phyloP scores from a whole-genome alignment of 2,113 vertebrate genomes.

The Nanorana parkeri region DNA sequence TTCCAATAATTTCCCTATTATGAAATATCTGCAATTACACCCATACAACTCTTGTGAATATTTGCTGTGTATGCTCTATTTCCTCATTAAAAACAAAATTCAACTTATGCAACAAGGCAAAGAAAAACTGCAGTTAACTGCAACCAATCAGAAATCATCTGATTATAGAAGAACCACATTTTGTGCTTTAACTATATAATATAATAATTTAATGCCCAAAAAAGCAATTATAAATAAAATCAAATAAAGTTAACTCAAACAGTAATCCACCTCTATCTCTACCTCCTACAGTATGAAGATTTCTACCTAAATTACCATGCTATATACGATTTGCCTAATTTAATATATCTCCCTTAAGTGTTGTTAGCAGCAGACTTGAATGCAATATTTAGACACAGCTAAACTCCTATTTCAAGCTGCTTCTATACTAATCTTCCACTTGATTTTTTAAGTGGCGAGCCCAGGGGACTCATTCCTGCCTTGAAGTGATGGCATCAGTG shows the following conservation, averaged over 20 bases:
- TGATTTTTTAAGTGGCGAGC: conserved; percentile 50
- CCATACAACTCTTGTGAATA: no score
- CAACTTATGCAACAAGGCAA: no score
- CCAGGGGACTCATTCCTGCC: conserved; percentile 43
- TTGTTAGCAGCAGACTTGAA: conserved; percentile 46
- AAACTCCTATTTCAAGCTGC: conserved; percentile 42
- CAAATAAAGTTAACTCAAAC: neutral
- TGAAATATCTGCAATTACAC: no score
- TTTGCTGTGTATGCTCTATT: no score
- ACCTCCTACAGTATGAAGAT: neutral
- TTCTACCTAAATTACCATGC: conserved; percentile 11
- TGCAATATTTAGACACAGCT: conserved; percentile 51
- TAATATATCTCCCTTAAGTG: conserved; percentile 45
- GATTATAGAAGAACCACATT: no score
- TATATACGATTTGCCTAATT: conserved; percentile 25
- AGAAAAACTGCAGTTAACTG: no score
- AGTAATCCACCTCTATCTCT: neutral
- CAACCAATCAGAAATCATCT: no score
- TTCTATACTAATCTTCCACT: conserved; percentile 53
- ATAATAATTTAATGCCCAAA: no score
- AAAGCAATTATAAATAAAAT: no score
- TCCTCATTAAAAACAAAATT: no score
- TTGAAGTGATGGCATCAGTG: conserved; percentile 48
- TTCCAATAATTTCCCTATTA: no score
- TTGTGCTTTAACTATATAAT: no score